These are phyloP conservation scores for Sylvia borin DNA, from an alignment of 2,797 vertebrate species.

Conservation along the genomic window DNA sequence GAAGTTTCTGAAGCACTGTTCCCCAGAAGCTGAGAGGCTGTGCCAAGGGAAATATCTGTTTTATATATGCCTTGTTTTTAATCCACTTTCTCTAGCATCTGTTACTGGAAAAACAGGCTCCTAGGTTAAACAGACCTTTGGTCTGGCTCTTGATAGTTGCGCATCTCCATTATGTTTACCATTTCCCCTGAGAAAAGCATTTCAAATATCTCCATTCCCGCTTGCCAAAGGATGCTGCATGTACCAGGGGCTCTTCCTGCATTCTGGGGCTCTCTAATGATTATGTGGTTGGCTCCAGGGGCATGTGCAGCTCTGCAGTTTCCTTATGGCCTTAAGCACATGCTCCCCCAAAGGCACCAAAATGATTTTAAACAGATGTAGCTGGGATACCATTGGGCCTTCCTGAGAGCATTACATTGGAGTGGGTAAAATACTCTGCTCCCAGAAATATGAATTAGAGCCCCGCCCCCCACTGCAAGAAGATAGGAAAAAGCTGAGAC, in stretches of 20 bases:
- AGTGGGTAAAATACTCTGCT: background rate
- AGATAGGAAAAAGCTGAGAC: background rate
- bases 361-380: background rate
- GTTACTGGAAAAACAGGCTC: constrained; percentile 15
- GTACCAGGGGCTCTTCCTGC: background rate
- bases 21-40: background rate
- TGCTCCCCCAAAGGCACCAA: background rate
- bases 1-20: constrained; percentile 17
- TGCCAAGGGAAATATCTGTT: constrained; percentile 16
- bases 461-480: background rate
- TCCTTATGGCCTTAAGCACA: background rate
- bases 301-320: background rate
- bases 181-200: constrained; percentile 12
- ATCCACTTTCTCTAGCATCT: constrained; percentile 58
- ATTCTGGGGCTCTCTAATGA: background rate
- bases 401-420: background rate
- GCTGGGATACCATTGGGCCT: background rate
- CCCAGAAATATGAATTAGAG: background rate
- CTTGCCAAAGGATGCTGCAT: background rate
- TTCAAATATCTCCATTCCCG: background rate
- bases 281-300: background rate
- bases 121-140: constrained; percentile 41
- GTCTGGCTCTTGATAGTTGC: background rate
- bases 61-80: constrained; percentile 40
- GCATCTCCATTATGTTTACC: background rate